These are phyloP conservation scores for Acipenser transmontanus DNA, from an alignment of 2,797 vertebrate genomes.

Conservation along the genomic window DNA sequence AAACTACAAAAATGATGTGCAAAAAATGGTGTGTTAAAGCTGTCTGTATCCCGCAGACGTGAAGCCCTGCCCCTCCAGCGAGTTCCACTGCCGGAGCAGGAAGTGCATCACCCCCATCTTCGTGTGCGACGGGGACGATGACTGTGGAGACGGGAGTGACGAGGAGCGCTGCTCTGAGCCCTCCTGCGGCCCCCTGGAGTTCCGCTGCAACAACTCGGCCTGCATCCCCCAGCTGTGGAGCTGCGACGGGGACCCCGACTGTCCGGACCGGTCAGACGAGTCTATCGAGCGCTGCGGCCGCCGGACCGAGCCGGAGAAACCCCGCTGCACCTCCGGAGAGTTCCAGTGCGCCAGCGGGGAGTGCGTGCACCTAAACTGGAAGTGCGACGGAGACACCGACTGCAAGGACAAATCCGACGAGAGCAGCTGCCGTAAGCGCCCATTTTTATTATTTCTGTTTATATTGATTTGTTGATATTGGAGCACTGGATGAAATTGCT, in stretches of 20 bases:
- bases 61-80: slow-evolving; percentile 76
- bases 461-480: too few species aligned
- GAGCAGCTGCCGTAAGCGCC: slow-evolving; percentile 81
- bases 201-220: slow-evolving; percentile 81
- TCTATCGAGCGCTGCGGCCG: slow-evolving; percentile 72
- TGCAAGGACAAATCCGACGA: slow-evolving; percentile 97
- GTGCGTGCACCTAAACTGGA: slow-evolving; percentile 85
- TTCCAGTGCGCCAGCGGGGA: slow-evolving; percentile 85
- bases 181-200: slow-evolving; percentile 80
- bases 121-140: slow-evolving; percentile 82
- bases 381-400: slow-evolving; percentile 89
- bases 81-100: slow-evolving; percentile 79
- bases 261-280: slow-evolving; percentile 84
- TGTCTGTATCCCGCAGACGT: slow-evolving; percentile 40
- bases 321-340: slow-evolving; percentile 70
- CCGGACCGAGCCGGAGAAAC: slow-evolving; percentile 47
- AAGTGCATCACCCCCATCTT: slow-evolving; percentile 80
- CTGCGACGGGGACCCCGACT: slow-evolving; percentile 90
- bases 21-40: too few species aligned
- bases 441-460: not conserved
- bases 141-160: slow-evolving; percentile 87
- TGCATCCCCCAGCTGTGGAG: slow-evolving; percentile 92
- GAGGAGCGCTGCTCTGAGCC: slow-evolving; percentile 78
- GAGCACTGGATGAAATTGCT: too few species aligned
- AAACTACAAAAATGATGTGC: too few species aligned